These are phyloP conservation scores for Corbicula japonica DNA, from an alignment of 2,888 invertebrate genomes.

Conservation along the genomic window DNA sequence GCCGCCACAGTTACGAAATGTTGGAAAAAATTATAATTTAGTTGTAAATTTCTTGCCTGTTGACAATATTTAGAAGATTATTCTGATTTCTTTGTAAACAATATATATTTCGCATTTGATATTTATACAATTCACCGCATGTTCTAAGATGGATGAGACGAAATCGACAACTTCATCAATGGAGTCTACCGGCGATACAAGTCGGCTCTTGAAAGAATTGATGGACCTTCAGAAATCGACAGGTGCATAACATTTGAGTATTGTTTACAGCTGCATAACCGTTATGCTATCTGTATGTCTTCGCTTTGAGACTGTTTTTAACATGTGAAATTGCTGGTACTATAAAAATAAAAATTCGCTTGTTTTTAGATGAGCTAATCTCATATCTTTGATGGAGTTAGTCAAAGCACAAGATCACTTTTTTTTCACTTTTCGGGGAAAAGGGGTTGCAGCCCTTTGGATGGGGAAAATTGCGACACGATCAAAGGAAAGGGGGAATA, in stretches of 20 bases:
- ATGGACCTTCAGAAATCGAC: slow-evolving; percentile 75
- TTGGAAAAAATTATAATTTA: background rate
- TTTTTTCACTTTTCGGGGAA: no score
- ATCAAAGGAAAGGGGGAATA: no score
- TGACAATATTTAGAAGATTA: background rate
- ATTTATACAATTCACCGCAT: background rate
- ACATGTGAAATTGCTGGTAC: background rate
- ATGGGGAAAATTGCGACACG: no score
- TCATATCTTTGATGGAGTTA: no score
- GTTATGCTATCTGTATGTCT: no score
- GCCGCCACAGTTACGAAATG: slow-evolving; percentile 26
- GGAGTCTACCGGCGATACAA: slow-evolving; percentile 80
- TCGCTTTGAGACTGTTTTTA: background rate
- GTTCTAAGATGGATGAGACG: slow-evolving; percentile 68
- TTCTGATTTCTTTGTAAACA: background rate
- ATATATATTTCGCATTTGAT: background rate
- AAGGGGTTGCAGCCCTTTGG: no score
- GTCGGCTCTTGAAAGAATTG: slow-evolving; percentile 81
- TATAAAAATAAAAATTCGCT: background rate
- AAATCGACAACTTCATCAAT: slow-evolving; percentile 72
- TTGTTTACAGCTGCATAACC: no score
- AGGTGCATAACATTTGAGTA: no score
- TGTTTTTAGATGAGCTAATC: no score
- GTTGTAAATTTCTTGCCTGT: background rate
- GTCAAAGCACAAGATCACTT: no score